Evolutionary conservation across 1,140 invertebrate species (phyloP).

Genomic region (Kradibia gibbosae): DNA sequence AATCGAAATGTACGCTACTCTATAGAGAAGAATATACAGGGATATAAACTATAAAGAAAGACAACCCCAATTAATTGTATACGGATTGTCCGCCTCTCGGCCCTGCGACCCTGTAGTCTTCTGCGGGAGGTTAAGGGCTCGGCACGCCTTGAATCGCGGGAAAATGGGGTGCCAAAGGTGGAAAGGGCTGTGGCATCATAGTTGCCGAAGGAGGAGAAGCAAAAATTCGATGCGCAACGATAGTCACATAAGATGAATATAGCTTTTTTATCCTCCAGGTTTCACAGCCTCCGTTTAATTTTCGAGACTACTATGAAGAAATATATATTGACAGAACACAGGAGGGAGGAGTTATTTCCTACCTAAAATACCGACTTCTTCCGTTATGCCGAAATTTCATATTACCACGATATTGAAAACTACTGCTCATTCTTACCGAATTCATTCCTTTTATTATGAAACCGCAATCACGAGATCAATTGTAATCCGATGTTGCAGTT

Average conservation of each 20-base stretch:
- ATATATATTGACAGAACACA: not conserved
- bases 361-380: not conserved
- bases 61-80: not conserved
- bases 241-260: not conserved
- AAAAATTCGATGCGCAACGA: conserved; percentile 47
- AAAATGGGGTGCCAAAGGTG: too few species aligned
- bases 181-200: not conserved
- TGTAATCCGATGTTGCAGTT: too few species aligned
- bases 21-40: not conserved
- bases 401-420: not conserved
- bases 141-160: not conserved
- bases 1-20: not conserved
- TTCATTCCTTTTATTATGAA: not conserved
- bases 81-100: not conserved
- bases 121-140: not conserved
- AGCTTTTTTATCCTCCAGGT: conserved; percentile 4
- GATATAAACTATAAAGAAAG: not conserved
- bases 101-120: not conserved
- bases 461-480: not conserved
- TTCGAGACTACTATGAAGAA: not conserved
- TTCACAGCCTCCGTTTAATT: not conserved
- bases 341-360: not conserved
- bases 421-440: not conserved
- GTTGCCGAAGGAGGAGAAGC: not conserved
- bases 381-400: not conserved